A percentile compares a stretch with the other conserved stretches of the same genome.
phyloP scores from a whole-genome alignment of 2,888 invertebrate species.

The Tribolium freemani region DNA sequence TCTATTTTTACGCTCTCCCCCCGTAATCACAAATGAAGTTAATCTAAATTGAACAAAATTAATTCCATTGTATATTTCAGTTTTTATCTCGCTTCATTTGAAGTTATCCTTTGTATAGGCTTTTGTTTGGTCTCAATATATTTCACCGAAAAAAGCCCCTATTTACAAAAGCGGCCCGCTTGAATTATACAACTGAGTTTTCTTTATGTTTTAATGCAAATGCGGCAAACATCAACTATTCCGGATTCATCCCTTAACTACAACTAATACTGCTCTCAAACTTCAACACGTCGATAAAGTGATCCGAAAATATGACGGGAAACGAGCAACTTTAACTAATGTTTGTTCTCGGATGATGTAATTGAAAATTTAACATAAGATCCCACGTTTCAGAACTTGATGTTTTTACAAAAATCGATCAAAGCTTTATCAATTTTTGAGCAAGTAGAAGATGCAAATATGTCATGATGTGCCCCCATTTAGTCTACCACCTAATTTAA shows the following conservation, averaged over 20 bases:
- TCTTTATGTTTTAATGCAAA: constrained; percentile 21
- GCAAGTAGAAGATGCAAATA: constrained; percentile 1
- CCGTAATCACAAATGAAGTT: constrained; percentile 67
- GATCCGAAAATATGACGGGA: constrained; percentile 19
- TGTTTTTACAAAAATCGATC: not conserved
- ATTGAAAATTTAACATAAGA: constrained; percentile 29
- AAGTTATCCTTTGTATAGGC: constrained; percentile 43
- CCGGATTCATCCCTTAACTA: not conserved
- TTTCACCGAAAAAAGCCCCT: constrained; percentile 38
- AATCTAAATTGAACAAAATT: constrained; percentile 69
- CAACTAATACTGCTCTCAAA: constrained; percentile 25
- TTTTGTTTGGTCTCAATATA: constrained; percentile 48
- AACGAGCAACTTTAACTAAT: constrained; percentile 20
- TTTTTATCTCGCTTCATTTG: constrained; percentile 51
- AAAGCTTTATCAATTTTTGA: too few species aligned
- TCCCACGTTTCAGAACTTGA: constrained; percentile 1
- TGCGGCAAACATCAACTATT: constrained; percentile 9
- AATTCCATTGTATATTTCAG: constrained; percentile 65
- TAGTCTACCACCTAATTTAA: constrained; percentile 14
- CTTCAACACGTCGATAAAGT: constrained; percentile 23
- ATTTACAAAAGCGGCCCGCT: constrained; percentile 29
- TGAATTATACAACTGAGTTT: constrained; percentile 28
- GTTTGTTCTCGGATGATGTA: constrained; percentile 28
- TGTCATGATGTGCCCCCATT: constrained; percentile 22
- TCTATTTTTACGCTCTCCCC: constrained; percentile 51